Percentiles rank a stretch among this genome's conserved stretches.
phyloP scores from a whole-genome alignment of 35 echinoderm and acorn worm species.

The Amphiura filiformis region DNA sequence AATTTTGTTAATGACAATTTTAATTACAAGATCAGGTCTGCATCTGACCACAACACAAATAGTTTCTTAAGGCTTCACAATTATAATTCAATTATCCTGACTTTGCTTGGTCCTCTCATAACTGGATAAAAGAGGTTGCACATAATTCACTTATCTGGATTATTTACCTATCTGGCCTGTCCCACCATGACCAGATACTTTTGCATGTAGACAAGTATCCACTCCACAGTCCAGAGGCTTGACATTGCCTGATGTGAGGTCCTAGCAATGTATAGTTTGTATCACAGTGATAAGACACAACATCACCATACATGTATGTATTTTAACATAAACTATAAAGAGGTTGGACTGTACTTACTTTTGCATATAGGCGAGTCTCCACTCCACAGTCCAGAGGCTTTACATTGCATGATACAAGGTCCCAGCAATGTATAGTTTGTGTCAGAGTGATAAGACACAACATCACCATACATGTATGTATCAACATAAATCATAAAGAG shows the following conservation, averaged over 20 bases:
- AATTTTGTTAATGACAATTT: too few relatives aligned
- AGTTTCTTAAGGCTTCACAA: too few relatives aligned
- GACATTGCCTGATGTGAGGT: background rate
- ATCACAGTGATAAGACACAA: background rate
- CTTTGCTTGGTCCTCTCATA: too few relatives aligned
- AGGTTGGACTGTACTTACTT: slow-evolving; percentile 18
- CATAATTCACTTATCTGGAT: too few relatives aligned
- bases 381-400: slow-evolving; percentile 41
- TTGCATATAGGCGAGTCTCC: slow-evolving; percentile 30
- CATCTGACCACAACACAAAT: too few relatives aligned
- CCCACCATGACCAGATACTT: too few relatives aligned
- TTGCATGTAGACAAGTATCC: background rate
- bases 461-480: slow-evolving; percentile 34
- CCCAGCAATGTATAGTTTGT: slow-evolving; percentile 55
- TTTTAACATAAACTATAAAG: too few relatives aligned
- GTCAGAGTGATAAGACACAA: slow-evolving; percentile 32
- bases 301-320: background rate
- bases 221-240: background rate
- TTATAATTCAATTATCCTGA: too few relatives aligned
- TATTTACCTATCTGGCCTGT: too few relatives aligned
- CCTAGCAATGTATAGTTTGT: background rate
- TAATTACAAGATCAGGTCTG: too few relatives aligned
- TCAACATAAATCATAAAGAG: slow-evolving; percentile 6
- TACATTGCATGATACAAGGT: slow-evolving; percentile 7
- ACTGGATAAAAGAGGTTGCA: too few relatives aligned